Percentiles rank a stretch among this genome's conserved stretches.
Conservation (phyloP, 2,888 invertebrate genomes). For the Sceliomorpha sp. region DNA sequence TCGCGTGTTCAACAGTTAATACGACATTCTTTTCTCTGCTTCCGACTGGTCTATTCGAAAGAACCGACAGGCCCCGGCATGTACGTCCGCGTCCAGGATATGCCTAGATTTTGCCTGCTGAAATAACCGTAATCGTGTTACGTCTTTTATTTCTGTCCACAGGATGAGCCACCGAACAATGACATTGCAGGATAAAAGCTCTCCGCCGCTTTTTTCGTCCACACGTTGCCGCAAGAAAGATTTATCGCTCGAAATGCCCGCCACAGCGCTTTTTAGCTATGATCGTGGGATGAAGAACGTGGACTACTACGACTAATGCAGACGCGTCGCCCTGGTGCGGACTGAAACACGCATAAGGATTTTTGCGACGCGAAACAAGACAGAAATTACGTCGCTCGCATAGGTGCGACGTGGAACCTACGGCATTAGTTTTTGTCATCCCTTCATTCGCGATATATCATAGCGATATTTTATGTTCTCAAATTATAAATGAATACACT, state of each 20-base stretch:
- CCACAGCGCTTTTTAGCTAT: constrained; percentile 33
- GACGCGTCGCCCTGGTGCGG: constrained; percentile 40
- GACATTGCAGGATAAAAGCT: constrained; percentile 21
- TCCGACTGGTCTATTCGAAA: too few species aligned
- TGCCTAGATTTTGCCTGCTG: background rate
- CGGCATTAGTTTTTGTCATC: constrained; percentile 29
- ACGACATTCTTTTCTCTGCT: constrained; percentile 8
- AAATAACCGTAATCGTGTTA: constrained; percentile 1
- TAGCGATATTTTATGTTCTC: too few species aligned
- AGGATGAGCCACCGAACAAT: constrained; percentile 13
- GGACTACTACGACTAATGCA: constrained; percentile 32
- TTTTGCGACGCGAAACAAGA: constrained; percentile 44
- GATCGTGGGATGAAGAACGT: constrained; percentile 35
- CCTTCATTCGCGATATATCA: too few species aligned
- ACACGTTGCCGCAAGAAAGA: constrained; percentile 21
- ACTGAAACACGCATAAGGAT: constrained; percentile 44
- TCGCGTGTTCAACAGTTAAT: too few species aligned
- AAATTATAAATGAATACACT: too few species aligned
- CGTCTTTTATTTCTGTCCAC: background rate
- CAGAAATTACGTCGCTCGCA: constrained; percentile 34
- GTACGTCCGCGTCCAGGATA: too few species aligned
- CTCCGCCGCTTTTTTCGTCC: constrained; percentile 24
- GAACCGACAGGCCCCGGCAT: too few species aligned
- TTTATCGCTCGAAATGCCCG: constrained; percentile 26
- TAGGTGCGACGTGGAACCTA: too few species aligned